Conservation (phyloP, 2,888 invertebrate species). For the Agrochola circellaris region DNA sequence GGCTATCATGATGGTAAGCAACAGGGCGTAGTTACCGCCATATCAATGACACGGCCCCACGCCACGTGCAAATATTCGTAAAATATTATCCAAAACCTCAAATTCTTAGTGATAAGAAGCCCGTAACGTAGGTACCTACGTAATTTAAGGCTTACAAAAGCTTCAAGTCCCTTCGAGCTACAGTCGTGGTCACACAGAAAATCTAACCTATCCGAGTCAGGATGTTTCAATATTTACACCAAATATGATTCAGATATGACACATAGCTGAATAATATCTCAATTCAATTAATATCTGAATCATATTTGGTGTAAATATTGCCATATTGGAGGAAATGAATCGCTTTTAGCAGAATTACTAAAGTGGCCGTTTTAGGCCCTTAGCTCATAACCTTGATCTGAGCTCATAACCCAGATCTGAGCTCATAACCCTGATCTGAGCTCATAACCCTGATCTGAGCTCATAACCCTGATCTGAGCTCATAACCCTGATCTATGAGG, state of each 20-base stretch:
- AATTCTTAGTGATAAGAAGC: background rate
- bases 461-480: background rate
- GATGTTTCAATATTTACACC: too few species aligned
- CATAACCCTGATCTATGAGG: background rate
- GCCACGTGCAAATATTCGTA: background rate
- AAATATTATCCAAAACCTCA: background rate
- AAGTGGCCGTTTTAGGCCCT: too few species aligned
- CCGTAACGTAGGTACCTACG: background rate
- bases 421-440: background rate
- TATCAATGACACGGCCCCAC: background rate
- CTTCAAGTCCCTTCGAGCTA: background rate
- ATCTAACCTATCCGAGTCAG: background rate
- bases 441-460: background rate
- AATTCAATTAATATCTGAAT: too few species aligned
- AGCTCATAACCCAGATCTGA: background rate
- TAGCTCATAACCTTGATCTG: too few species aligned
- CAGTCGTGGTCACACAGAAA: background rate
- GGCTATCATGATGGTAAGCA: conserved; percentile 75
- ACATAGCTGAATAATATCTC: too few species aligned
- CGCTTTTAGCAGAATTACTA: too few species aligned
- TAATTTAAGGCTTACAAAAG: background rate
- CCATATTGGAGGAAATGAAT: too few species aligned
- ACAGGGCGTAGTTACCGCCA: background rate
- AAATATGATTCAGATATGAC: too few species aligned
- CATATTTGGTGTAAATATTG: too few species aligned